Percentiles rank a stretch among this genome's conserved stretches.
Evolutionary conservation across 2,113 vertebrate species (phyloP).

Genomic region (Catharus fuscescens): DNA sequence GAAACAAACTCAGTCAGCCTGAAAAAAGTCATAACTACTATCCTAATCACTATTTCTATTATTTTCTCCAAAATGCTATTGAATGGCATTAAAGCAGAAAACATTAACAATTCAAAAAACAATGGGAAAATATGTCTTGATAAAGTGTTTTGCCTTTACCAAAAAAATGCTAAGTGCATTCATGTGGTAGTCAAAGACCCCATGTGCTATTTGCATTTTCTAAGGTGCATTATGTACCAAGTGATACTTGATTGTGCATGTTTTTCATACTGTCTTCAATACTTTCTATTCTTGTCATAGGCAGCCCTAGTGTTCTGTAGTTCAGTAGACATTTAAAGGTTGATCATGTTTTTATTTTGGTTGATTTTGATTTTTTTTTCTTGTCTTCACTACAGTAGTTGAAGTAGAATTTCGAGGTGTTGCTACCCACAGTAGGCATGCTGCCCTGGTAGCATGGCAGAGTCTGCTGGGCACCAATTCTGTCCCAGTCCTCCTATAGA

Average conservation of each 20-base stretch:
- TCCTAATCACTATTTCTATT: background rate
- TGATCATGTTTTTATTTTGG: background rate
- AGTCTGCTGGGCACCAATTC: background rate
- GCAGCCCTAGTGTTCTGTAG: background rate
- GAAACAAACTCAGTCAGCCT: slow-evolving; percentile 37
- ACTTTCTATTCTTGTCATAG: background rate
- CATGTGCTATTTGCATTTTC: background rate
- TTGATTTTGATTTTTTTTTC: background rate
- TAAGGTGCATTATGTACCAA: background rate
- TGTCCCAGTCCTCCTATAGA: background rate
- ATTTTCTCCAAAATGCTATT: background rate
- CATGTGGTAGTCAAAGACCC: background rate
- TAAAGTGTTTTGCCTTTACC: background rate
- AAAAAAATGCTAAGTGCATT: background rate
- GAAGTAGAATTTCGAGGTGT: background rate
- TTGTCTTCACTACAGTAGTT: background rate
- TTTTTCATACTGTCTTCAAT: background rate
- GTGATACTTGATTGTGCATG: background rate
- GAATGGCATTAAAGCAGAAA: background rate
- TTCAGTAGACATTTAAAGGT: background rate
- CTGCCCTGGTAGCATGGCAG: background rate
- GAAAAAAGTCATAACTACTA: background rate
- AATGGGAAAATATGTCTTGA: background rate
- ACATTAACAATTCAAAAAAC: background rate
- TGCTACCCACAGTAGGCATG: fast-evolving